Percentiles rank a stretch among this genome's conserved stretches.
These are phyloP conservation scores for Speoplatyrhinus poulsoni DNA, from an alignment of 2,113 vertebrate genomes.

Conservation along the genomic window DNA sequence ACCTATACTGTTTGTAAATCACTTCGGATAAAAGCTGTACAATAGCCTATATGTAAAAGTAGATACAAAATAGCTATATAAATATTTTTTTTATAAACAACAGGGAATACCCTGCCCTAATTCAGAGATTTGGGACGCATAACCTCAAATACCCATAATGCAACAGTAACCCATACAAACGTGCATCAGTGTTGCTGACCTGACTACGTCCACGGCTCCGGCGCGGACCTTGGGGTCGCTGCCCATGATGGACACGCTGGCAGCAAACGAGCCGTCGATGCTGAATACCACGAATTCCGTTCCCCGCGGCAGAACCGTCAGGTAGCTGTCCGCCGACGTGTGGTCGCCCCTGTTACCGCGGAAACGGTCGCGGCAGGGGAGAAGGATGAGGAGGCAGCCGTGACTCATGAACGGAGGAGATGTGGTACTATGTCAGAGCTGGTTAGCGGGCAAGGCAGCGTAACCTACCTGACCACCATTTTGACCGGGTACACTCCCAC, in stretches of 20 bases:
- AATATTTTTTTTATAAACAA: too few relatives aligned
- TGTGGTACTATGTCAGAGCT: neutral
- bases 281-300: conserved; percentile 98
- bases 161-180: too few relatives aligned
- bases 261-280: conserved; percentile 96
- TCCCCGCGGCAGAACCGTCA: conserved; percentile 86
- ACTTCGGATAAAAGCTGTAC: too few relatives aligned
- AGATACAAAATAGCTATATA: too few relatives aligned
- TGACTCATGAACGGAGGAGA: neutral
- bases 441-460: neutral
- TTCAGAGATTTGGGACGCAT: too few relatives aligned
- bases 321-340: conserved; percentile 93
- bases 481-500: conserved; percentile 95
- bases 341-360: conserved; percentile 87
- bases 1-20: too few relatives aligned
- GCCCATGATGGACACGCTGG: conserved; percentile 99
- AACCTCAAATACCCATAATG: too few relatives aligned
- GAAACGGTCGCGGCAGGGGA: neutral
- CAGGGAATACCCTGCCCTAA: too few relatives aligned
- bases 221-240: conserved; percentile 97
- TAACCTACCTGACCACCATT: conserved; percentile 92
- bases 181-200: conserved; percentile 72
- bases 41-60: too few relatives aligned
- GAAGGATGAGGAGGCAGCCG: neutral
- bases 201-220: conserved; percentile 95